A percentile compares a stretch with the other conserved stretches of the same genome.
These are phyloP conservation scores for Phyllotreta striolata DNA, from an alignment of 2,888 invertebrate genomes.

Conservation along the genomic window DNA sequence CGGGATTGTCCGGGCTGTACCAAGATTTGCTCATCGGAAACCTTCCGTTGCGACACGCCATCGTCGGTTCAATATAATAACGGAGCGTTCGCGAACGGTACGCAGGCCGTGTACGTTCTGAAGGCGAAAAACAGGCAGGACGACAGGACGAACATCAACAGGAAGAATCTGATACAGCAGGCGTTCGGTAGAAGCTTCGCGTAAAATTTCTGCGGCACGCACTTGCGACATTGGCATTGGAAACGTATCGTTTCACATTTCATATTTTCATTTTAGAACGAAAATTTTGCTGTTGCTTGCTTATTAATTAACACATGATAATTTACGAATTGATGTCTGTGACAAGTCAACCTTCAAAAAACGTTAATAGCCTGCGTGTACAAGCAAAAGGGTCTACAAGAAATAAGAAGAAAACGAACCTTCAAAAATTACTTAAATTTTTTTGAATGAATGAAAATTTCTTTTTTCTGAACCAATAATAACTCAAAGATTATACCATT, in stretches of 20 bases:
- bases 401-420: too few species aligned
- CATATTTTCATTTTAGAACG: constrained; percentile 19
- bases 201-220: constrained; percentile 15
- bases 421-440: too few species aligned
- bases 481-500: too few species aligned
- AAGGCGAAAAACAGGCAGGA: background rate
- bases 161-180: constrained; percentile 30
- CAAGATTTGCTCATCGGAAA: background rate
- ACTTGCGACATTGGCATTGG: constrained; percentile 32
- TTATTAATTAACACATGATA: too few species aligned
- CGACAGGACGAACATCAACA: constrained; percentile 4
- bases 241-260: constrained; percentile 28
- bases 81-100: constrained; percentile 22
- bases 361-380: too few species aligned
- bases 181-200: constrained; percentile 27
- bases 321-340: too few species aligned
- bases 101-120: constrained; percentile 14
- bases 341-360: too few species aligned
- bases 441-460: too few species aligned
- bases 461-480: too few species aligned
- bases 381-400: too few species aligned
- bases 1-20: background rate
- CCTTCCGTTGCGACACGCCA: constrained; percentile 3
- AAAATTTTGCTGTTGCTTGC: background rate
- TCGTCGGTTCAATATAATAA: constrained; percentile 5